Percentiles rank a stretch among this genome's conserved stretches.
These are phyloP conservation scores for Nyctereutes procyonoides DNA, from an alignment of 2,113 vertebrate species.

Conservation along the genomic window DNA sequence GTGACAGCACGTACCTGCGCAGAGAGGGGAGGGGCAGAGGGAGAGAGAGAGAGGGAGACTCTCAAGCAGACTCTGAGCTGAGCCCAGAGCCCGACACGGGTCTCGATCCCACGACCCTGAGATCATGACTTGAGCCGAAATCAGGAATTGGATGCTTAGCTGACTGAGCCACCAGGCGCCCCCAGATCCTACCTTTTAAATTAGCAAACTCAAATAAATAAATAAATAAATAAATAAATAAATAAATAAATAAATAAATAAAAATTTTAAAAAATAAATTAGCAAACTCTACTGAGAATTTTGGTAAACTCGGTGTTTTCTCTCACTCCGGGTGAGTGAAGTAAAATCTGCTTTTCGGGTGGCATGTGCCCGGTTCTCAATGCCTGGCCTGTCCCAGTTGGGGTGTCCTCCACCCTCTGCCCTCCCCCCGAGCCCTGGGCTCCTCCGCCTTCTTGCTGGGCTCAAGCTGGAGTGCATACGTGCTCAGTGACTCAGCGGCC, in stretches of 20 bases:
- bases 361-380: neutral
- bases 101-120: neutral
- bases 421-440: neutral
- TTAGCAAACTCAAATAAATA: neutral
- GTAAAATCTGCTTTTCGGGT: neutral
- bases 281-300: neutral
- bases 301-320: neutral
- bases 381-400: neutral
- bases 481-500: rapidly evolving
- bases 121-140: neutral
- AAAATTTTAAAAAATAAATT: neutral
- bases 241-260: too few species aligned
- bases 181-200: neutral
- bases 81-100: neutral
- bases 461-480: rapidly evolving
- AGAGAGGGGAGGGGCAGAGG: neutral
- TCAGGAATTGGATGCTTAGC: neutral
- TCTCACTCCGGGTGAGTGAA: neutral
- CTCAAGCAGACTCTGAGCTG: neutral
- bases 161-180: neutral
- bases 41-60: neutral
- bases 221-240: too few species aligned
- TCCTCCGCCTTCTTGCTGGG: neutral
- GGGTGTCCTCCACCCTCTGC: neutral
- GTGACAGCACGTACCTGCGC: too few species aligned